Percentiles rank a stretch among this genome's conserved stretches.
phyloP scores from a whole-genome alignment of 2,888 invertebrate species.

The Torymus texanus region DNA sequence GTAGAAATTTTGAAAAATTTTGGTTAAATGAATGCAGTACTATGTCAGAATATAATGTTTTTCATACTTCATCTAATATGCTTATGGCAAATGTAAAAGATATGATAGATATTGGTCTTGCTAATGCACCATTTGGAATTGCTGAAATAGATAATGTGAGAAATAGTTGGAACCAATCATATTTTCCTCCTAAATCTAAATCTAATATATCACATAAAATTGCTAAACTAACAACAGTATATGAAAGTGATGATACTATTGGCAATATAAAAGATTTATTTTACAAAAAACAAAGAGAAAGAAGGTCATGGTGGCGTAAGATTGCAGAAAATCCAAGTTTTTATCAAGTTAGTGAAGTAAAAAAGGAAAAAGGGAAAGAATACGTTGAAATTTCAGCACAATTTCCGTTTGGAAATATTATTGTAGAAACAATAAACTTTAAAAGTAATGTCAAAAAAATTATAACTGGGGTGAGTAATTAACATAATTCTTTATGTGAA shows the following conservation, averaged over 20 bases:
- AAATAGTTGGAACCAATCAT: conserved; percentile 62
- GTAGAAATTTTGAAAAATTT: conserved; percentile 78
- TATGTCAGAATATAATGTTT: conserved; percentile 76
- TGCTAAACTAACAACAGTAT: conserved; percentile 64
- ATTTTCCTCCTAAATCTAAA: conserved; percentile 53
- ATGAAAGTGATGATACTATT: conserved; percentile 70
- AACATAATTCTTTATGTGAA: conserved; percentile 34
- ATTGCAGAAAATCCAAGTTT: conserved; percentile 80
- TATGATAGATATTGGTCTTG: conserved; percentile 56
- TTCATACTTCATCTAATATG: conserved; percentile 67
- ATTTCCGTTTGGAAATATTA: conserved; percentile 80
- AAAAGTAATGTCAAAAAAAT: conserved; percentile 64
- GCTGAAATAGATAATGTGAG: conserved; percentile 64
- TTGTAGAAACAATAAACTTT: conserved; percentile 80
- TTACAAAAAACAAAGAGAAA: conserved; percentile 85
- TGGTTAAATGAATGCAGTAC: conserved; percentile 77
- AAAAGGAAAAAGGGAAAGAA: conserved; percentile 73
- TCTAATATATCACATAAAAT: conserved; percentile 60
- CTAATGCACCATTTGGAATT: conserved; percentile 66
- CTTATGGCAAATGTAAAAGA: conserved; percentile 59
- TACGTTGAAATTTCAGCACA: conserved; percentile 81
- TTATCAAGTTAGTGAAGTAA: conserved; percentile 80
- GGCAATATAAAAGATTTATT: conserved; percentile 79
- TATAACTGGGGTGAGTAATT: conserved; percentile 55
- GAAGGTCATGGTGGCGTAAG: conserved; percentile 91